A percentile compares a stretch with the other conserved stretches of the same genome.
Conservation (phyloP, 2,113 vertebrate species). For the Morphnarchus princeps region DNA sequence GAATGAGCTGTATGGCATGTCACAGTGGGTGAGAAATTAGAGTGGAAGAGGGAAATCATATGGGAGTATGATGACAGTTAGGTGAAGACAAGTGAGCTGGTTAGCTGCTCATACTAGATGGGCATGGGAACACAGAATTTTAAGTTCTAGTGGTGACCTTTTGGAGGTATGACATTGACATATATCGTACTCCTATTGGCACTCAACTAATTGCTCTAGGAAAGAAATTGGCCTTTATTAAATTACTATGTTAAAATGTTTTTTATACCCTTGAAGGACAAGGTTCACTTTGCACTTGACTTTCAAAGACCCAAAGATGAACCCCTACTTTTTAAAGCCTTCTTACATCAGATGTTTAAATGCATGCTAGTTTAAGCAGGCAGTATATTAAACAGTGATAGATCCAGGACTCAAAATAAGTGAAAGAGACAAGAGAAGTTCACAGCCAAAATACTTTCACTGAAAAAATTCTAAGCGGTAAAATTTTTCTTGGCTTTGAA, state of each 20-base stretch:
- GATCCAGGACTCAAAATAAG: not conserved
- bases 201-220: not conserved
- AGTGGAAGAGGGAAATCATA: not conserved
- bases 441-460: not conserved
- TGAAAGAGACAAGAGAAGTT: not conserved
- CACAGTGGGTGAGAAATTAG: not conserved
- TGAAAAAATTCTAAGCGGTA: not conserved
- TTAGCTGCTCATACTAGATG: not conserved
- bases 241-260: not conserved
- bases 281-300: not conserved
- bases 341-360: not conserved
- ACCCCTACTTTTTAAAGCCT: not conserved
- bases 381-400: not conserved
- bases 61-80: not conserved
- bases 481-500: not conserved
- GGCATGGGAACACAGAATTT: not conserved
- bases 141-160: not conserved
- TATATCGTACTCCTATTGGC: not conserved
- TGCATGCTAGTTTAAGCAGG: not conserved
- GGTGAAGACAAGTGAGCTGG: not conserved
- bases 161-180: not conserved
- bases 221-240: not conserved
- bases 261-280: not conserved
- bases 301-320: not conserved
- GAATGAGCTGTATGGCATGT: not conserved